Conservation (phyloP, 2,888 invertebrate species). For the Standfussiana lucernea region DNA sequence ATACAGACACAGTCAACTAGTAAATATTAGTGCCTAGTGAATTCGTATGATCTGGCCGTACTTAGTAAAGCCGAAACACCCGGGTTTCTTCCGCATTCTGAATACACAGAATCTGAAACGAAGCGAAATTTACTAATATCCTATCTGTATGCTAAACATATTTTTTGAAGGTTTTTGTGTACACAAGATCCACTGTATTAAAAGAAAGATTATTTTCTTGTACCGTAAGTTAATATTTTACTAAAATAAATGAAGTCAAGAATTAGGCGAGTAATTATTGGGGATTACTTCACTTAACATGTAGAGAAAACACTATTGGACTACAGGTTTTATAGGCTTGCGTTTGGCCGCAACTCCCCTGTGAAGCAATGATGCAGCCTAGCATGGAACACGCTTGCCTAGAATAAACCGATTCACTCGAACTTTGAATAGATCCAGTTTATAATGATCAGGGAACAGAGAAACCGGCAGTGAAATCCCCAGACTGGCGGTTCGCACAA, state of each 20-base stretch:
- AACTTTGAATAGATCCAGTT: too few relatives aligned
- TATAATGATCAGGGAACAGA: too few relatives aligned
- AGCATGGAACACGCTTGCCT: too few relatives aligned
- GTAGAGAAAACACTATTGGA: not conserved
- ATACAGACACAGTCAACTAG: not conserved
- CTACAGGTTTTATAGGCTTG: not conserved
- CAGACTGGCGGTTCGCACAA: too few relatives aligned
- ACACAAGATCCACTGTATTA: not conserved
- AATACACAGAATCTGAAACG: not conserved
- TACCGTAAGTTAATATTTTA: not conserved
- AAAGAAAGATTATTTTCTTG: conserved; percentile 15
- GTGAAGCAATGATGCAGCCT: too few relatives aligned
- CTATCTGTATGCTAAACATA: conserved; percentile 13
- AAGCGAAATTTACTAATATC: not conserved
- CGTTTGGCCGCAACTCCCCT: too few relatives aligned
- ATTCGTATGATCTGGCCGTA: not conserved
- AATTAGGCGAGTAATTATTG: not conserved
- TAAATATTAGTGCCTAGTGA: not conserved
- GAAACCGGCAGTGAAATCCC: too few relatives aligned
- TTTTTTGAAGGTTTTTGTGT: conserved; percentile 8
- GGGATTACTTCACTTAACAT: not conserved
- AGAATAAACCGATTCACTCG: too few relatives aligned
- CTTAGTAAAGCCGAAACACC: not conserved
- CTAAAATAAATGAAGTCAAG: not conserved
- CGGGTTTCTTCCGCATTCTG: not conserved